Conservation (phyloP, 2,797 vertebrate species). For the Psittacula echo region DNA sequence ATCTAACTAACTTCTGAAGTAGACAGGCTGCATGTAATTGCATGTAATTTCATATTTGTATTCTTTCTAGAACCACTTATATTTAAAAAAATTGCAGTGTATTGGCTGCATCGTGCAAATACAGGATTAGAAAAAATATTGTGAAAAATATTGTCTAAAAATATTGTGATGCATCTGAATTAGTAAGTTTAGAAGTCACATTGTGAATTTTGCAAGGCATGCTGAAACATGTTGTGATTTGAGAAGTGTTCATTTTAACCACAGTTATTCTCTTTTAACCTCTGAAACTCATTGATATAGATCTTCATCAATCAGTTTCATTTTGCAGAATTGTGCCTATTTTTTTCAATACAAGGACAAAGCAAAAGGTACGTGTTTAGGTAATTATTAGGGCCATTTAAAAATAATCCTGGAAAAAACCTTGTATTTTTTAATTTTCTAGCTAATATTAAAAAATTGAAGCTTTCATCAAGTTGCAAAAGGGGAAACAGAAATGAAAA, state of each 20-base stretch:
- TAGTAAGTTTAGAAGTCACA: background rate
- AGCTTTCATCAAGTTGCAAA: background rate
- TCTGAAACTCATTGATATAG: background rate
- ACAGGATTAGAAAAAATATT: background rate
- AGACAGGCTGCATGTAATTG: background rate
- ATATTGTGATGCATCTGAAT: background rate
- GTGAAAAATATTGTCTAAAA: background rate
- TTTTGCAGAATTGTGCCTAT: background rate
- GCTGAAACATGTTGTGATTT: background rate
- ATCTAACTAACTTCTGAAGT: background rate
- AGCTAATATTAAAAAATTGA: background rate
- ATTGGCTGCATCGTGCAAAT: background rate
- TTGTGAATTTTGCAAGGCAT: background rate
- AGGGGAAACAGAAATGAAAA: background rate
- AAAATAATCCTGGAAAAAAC: background rate
- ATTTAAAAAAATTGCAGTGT: background rate
- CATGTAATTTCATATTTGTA: background rate
- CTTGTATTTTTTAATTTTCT: background rate
- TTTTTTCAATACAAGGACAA: background rate
- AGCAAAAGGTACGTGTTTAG: background rate
- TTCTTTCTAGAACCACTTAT: background rate
- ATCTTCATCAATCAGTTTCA: background rate
- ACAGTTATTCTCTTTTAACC: slow-evolving; percentile 4
- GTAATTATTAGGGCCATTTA: background rate
- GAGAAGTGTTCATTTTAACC: slow-evolving; percentile 5